These are phyloP conservation scores for Heliothis virescens DNA, from an alignment of 1,140 invertebrate genomes.

Conservation along the genomic window DNA sequence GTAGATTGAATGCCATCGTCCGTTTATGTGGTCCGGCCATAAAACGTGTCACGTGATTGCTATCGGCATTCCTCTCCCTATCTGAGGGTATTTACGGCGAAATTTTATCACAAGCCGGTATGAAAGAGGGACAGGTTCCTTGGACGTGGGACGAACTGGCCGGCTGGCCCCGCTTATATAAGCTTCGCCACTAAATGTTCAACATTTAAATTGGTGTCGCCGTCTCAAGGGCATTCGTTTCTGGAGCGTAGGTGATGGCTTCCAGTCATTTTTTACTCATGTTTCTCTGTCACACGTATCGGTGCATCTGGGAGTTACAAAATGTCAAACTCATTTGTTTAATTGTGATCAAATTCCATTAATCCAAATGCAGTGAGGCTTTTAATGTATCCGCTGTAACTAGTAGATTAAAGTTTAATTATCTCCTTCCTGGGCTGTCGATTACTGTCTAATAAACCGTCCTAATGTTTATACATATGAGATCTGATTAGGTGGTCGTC, in stretches of 20 bases:
- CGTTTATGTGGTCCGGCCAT: conserved; percentile 51
- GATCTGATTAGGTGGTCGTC: conserved; percentile 56
- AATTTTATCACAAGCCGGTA: conserved; percentile 58
- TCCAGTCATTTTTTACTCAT: conserved; percentile 8
- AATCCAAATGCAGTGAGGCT: background rate
- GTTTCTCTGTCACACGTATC: background rate
- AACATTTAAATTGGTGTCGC: conserved; percentile 31
- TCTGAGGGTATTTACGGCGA: conserved; percentile 55
- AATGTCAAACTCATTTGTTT: conserved; percentile 1
- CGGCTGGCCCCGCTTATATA: conserved; percentile 22
- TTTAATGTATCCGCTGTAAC: background rate
- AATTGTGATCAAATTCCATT: background rate
- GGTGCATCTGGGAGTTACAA: background rate
- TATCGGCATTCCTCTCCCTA: conserved; percentile 54
- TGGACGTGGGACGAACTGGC: conserved; percentile 49
- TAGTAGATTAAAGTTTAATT: conserved; percentile 19
- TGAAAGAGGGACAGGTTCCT: conserved; percentile 47
- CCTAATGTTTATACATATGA: conserved; percentile 15
- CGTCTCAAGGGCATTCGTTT: conserved; percentile 31
- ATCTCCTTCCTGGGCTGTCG: conserved; percentile 7
- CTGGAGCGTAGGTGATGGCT: conserved; percentile 31
- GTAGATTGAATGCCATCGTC: conserved; percentile 51
- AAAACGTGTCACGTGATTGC: conserved; percentile 55
- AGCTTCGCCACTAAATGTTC: conserved; percentile 27
- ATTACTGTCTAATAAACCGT: conserved; percentile 28